Evolutionary conservation across 2,888 invertebrate species (phyloP).

Genomic region (Nomada fucata): DNA sequence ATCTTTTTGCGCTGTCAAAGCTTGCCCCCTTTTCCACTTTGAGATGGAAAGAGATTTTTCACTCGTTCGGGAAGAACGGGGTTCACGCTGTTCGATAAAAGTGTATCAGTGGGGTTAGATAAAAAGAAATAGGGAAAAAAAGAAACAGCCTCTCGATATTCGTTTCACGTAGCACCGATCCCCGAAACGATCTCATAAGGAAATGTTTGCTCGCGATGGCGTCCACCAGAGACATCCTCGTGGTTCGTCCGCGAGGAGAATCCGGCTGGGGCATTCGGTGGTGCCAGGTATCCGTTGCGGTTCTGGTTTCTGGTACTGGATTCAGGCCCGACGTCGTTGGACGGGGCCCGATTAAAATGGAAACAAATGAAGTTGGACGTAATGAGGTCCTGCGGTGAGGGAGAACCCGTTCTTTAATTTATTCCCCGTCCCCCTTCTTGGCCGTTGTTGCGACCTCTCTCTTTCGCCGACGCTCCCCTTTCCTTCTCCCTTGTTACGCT

Average conservation of each 20-base stretch:
- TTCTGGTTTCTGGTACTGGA: constrained; percentile 75
- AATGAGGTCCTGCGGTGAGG: constrained; percentile 79
- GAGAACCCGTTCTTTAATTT: constrained; percentile 82
- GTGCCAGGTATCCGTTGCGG: constrained; percentile 58
- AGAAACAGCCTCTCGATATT: background rate
- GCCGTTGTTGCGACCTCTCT: constrained; percentile 37
- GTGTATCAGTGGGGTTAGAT: background rate
- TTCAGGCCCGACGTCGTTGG: constrained; percentile 67
- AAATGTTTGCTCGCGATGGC: constrained; percentile 5
- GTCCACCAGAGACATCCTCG: constrained; percentile 29
- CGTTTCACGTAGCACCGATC: constrained; percentile 24
- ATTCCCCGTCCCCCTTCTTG: constrained; percentile 73
- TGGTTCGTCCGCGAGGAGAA: constrained; percentile 43
- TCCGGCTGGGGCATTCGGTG: constrained; percentile 59
- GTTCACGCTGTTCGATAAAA: background rate
- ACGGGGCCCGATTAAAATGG: constrained; percentile 78
- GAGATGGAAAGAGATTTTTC: no score
- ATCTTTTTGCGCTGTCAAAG: no score
- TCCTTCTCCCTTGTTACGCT: constrained; percentile 47
- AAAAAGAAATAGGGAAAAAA: background rate
- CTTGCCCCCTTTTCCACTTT: no score
- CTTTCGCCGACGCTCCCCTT: constrained; percentile 7
- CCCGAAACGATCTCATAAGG: constrained; percentile 28
- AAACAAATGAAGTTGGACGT: constrained; percentile 81
- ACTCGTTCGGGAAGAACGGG: no score